Conservation (phyloP, 2,113 vertebrate species). For the Drymodes brunneopygia region DNA sequence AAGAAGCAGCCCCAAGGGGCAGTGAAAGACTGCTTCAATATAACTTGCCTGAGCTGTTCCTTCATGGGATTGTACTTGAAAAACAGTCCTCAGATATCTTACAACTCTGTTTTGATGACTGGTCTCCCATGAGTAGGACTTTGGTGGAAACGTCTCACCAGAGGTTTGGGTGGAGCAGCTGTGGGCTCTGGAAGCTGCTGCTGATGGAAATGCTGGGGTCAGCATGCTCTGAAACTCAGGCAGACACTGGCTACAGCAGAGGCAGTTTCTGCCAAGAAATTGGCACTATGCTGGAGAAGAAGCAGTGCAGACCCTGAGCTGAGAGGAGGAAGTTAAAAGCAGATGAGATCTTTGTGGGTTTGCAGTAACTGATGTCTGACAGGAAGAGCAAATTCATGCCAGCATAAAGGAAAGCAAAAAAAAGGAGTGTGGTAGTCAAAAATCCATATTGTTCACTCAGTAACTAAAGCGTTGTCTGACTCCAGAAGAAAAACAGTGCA, state of each 20-base stretch:
- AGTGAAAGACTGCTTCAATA: not conserved
- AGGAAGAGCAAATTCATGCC: constrained; percentile 21
- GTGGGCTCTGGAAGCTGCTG: not conserved
- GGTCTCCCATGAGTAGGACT: not conserved
- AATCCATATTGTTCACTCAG: constrained; percentile 32
- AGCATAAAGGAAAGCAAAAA: not conserved
- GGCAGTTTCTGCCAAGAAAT: not conserved
- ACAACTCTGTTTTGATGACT: not conserved
- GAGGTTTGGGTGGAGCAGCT: not conserved
- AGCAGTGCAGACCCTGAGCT: not conserved
- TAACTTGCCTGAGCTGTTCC: not conserved
- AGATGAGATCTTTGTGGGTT: constrained; percentile 58
- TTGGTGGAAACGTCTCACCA: not conserved
- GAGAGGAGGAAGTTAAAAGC: constrained; percentile 53
- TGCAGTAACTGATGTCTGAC: constrained; percentile 42
- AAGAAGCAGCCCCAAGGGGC: not conserved
- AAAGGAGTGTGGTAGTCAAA: not conserved
- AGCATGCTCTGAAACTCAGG: not conserved
- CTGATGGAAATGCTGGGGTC: not conserved
- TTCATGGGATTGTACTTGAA: not conserved
- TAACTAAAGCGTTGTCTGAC: not conserved
- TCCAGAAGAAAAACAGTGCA: not conserved
- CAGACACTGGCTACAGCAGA: not conserved
- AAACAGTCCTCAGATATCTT: not conserved
- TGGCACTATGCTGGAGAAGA: not conserved